Evolutionary conservation across 1,140 invertebrate species (phyloP).

Genomic region (Magallana ariakensis): DNA sequence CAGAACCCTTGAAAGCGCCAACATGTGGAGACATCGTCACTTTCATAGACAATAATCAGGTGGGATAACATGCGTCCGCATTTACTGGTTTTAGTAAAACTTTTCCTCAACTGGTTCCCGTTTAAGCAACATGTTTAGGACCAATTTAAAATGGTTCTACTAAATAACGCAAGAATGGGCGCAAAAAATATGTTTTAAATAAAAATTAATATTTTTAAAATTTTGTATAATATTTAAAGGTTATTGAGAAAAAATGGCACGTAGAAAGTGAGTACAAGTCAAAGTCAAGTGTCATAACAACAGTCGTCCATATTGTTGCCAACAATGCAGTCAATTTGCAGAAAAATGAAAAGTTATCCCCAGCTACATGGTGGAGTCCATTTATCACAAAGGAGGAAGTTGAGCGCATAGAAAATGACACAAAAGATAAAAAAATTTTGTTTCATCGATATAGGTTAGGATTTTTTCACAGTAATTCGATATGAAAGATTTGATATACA

Average conservation of each 20-base stretch:
- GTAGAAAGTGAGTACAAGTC: neutral
- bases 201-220: too few species aligned
- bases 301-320: neutral
- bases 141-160: neutral
- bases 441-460: neutral
- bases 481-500: too few species aligned
- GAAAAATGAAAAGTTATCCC: neutral
- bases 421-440: neutral
- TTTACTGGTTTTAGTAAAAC: slow-evolving; percentile 16
- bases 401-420: neutral
- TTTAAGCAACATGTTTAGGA: too few species aligned
- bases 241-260: slow-evolving; percentile 22
- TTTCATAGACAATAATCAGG: slow-evolving; percentile 20
- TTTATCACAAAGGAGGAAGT: neutral
- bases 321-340: neutral
- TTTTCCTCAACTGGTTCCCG: neutral
- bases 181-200: neutral
- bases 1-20: neutral
- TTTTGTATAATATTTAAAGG: neutral
- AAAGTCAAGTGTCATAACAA: neutral
- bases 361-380: neutral
- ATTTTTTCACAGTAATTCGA: neutral
- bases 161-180: neutral
- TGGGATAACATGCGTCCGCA: neutral
- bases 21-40: neutral